Base-by-base conservation (phyloP, 1,140 invertebrate genomes). In the Asbolus verrucosus region DNA sequence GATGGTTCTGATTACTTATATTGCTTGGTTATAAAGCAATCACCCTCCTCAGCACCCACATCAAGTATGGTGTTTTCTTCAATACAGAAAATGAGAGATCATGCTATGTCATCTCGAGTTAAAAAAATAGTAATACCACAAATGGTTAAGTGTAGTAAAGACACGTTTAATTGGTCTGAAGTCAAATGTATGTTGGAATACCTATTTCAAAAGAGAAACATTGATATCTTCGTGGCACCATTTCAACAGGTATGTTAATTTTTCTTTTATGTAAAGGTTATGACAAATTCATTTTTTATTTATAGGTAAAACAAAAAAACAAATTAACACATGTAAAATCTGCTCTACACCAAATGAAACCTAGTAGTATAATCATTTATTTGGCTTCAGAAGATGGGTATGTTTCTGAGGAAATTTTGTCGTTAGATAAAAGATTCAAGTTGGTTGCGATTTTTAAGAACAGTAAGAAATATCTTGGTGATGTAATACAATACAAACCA, bases 91-190 rank as follows among this genome's bases (percentile, higher is more conserved):
- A 77, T 85, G 76, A 77, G 78, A 24, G 74, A 82, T 9, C 84
- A 84, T 69, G 82, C 84, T 73, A 76, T 79, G 60, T 73, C 46
- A 30, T 82, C 72, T 76, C 83, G 54, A 68, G 82, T 59, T 0
- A 78, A 76, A n/a, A 81, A 84, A 60, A 69, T 90, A 33, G 85
- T 86, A 4, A 86, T 90, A 72, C 89, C 89, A 1, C 76, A 78
- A 66, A 86, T 90, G 67, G n/a, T n/a, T n/a, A n/a, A n/a, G n/a
- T n/a, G n/a, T n/a, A n/a, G n/a, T n/a, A 89, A 88, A 1, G 89
- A 87, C 78, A 88, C 88, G 36, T 80, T 90, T 14, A 88, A 90
- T 77, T 75, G 82, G 16, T 76, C 90, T 6, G 79, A 88, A 68
- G 88, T 90, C 0, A 83, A 80, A 69, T 60, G 69, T 1, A 78